Base-by-base conservation (phyloP, 1,140 invertebrate species). In the Archegozetes longisetosus region DNA sequence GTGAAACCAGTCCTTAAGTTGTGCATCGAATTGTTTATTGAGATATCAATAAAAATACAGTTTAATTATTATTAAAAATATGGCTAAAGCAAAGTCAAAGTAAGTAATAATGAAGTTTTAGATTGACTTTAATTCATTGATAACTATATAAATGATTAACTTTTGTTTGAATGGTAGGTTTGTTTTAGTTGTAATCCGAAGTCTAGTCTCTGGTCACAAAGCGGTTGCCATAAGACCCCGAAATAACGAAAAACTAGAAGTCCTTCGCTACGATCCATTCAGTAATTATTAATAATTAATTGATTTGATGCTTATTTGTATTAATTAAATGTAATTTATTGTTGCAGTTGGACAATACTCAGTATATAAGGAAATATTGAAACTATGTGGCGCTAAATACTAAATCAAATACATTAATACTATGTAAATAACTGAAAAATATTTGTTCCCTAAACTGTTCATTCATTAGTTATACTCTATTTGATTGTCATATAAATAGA, bases 131-230 rank as follows among this genome's bases (percentile, higher is more conserved):
- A 9, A 9, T 40, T 40, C 17, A 17, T 40, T 9, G 6, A 17
- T 6, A 40, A 9, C 32, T 40, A 40, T 9, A 9, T 17, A 40
- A 40, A 9, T 40, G 32, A 40, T 40, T 40, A 17, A 40, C 17
- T 40, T 17, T 40, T 40, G 6, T 40, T 17, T 17, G 6, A 6
- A 17, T 17, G 6, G 32, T 1, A 62, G 56, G 27, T 62, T 62
- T 25, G 29, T 88, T 1, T 79, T 89, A 78, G 85, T 89, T 1
- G 55, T 83, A 58, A 74, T 85, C 71, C 78, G 86, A 69, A 89
- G 86, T 72, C 69, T 82, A 52, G 81, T 85, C 22, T 84, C 78
- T 65, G 84, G 85, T 13, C 85, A 88, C 65, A 78, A 75, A 64
- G 75, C 79, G 32, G 77, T 77, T 48, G 68, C 69, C 55, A 76